Base-by-base conservation (phyloP, 2,888 invertebrate genomes). In the Sarcophaga carnaria region DNA sequence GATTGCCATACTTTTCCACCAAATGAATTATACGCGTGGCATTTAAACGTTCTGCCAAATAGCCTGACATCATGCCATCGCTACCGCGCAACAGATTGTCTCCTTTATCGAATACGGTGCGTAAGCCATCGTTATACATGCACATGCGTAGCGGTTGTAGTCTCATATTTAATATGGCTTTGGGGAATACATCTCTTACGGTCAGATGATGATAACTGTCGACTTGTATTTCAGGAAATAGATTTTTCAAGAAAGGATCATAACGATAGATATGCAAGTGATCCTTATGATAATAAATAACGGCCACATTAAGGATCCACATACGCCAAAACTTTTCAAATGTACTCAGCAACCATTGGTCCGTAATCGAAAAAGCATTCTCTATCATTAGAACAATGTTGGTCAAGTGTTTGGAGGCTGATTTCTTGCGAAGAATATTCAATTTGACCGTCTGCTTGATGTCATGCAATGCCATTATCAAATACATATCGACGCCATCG, bases 291-390 rank as follows among this genome's bases (percentile, higher is more conserved):
- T 90, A 91, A 49, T 89, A 93, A 14, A 92, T 88, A 4, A 93
- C 90, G 10, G 91, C 91, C 6, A 92, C 91, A 88, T 95, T 95
- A 0, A 95, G 93, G 11, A 95, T 92, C 91, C 94, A 94, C 81
- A 93, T 93, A 62, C 94, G 93, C 94, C 95, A 95, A 63, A 95
- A 93, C 20, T 94, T 90, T 81, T 93, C 90, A 74, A 95, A 95
- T 67, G 94, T 94, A 25, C 88, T 92, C 12, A 93, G 92, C 90
- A 95, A 91, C 88, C 93, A 93, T 2, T 69, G 37, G 2, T 88
- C 80, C 0, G 90, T 89, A 0, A 92, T 88, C 4, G 88, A 86
- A 0, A 66, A 47, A 0, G 91, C 69, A 37, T 93, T 87, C 3
- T 90, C 90, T 0, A 93, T 89, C 3, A 93, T 80, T 17, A 93